Evolutionary conservation across 2,113 vertebrate genomes (phyloP).

Genomic region (Leiothrix lutea): DNA sequence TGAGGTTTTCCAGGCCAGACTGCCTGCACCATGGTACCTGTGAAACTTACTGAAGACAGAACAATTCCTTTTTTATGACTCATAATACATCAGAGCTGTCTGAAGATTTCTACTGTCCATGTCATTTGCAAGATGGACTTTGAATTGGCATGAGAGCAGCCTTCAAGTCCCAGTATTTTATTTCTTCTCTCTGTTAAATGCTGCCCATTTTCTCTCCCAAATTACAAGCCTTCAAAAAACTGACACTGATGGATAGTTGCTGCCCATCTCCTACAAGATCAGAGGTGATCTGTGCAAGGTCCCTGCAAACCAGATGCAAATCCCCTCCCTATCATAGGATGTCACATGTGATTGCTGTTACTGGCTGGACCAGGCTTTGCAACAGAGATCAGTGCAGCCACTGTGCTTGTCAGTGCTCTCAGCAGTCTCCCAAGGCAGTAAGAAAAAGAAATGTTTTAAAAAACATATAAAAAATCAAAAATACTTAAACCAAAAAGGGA

Average conservation of each 20-base stretch:
- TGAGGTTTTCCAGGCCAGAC: neutral
- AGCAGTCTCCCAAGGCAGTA: neutral
- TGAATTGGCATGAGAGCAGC: neutral
- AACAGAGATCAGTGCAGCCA: neutral
- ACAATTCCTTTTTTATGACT: neutral
- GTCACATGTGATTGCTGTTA: neutral
- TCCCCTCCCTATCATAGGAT: fast-evolving
- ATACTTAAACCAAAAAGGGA: neutral
- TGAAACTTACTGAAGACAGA: neutral
- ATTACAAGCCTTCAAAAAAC: neutral
- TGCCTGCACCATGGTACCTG: no score
- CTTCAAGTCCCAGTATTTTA: neutral
- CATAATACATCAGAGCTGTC: neutral
- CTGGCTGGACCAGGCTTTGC: neutral
- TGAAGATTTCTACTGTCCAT: neutral
- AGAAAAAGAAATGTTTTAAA: neutral
- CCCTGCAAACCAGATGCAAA: neutral
- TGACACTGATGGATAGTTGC: neutral
- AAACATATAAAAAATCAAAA: neutral
- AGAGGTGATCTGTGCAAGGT: neutral
- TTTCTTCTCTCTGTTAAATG: neutral
- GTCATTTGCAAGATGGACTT: neutral
- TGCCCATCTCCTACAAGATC: neutral
- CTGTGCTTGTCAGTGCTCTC: neutral
- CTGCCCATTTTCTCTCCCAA: neutral